Evolutionary conservation across 2,888 invertebrate species (phyloP), one percentile per base, ranked within the genome.

Genomic region (Synergus gifuensis): DNA sequence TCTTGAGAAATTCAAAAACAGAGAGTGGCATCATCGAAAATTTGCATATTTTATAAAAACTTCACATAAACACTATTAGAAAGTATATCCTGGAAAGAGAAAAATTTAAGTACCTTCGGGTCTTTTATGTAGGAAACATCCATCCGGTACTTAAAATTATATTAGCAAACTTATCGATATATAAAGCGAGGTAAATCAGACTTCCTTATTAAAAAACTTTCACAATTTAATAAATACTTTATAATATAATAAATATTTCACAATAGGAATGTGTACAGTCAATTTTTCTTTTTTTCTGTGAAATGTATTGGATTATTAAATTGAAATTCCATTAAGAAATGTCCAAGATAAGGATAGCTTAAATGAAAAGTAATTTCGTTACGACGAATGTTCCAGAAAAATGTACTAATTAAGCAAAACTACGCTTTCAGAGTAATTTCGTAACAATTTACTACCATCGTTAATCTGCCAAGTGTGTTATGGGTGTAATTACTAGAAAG

Each of bases 1-100:
- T 46, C 46, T 49, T 69, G 16, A 49, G 69, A 46, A 69, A 69
- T 69, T 69, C 14, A 69, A 69, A 69, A 69, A 46, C 16, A 28
- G 69, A 69, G 28, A 69, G 69, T 69, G 69, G 69, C 49, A 16
- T 16, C 46, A 46, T 14, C 11, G 28, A 44, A 46, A 9, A 46
- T 69, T 18, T 69, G 28, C 49, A 69, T 49, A 69, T 49, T 69
- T 69, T 69, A 69, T 22, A 28, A 69, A 69, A 46, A 28, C 16
- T 49, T 16, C 22, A 49, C 9, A 69, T 28, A 69, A 69, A 69
- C 69, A 69, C 28, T 49, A 49, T 16, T 12, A 49, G 14, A 28
- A 46, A 46, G 22, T 14, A 42, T 18, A 42, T 18, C n/a, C 16
- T 44, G 67, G 44, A 14, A 67, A 67, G 44, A 14, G 22, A 46